phyloP scores from a whole-genome alignment of 2,797 vertebrate species.

The Melanotaenia parkinsoni region DNA sequence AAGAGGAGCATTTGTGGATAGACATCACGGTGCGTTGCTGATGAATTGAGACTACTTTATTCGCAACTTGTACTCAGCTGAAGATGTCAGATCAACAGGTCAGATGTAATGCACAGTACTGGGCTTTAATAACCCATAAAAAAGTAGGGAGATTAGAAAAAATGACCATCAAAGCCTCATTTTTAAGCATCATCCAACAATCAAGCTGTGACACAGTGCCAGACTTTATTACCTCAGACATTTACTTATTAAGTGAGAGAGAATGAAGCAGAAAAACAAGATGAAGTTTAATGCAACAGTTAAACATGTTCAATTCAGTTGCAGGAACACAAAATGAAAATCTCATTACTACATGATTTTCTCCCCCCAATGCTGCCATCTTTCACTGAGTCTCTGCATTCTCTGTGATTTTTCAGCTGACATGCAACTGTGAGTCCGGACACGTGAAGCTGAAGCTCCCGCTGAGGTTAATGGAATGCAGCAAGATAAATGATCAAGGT shows the following conservation, averaged over 20 bases:
- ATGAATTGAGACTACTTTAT: constrained; percentile 30
- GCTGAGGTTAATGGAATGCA: constrained; percentile 41
- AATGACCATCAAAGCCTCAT: constrained; percentile 35
- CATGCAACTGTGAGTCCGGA: constrained; percentile 20
- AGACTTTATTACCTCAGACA: constrained; percentile 15
- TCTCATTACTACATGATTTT: not conserved
- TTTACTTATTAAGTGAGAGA: constrained; percentile 3
- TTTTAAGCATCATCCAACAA: constrained; percentile 11
- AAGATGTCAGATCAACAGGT: constrained; percentile 40
- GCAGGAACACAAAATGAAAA: not conserved
- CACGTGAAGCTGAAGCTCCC: constrained; percentile 1
- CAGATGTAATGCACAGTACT: constrained; percentile 19
- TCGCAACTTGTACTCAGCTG: constrained; percentile 29
- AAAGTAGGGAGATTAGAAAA: constrained; percentile 13
- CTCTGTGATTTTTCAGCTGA: constrained; percentile 41
- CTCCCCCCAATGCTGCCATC: not conserved
- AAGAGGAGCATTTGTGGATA: constrained; percentile 8
- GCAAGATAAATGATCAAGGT: constrained; percentile 42
- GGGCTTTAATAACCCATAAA: constrained; percentile 29
- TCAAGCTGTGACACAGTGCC: not conserved
- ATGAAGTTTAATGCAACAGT: not conserved
- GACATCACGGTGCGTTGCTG: constrained; percentile 1
- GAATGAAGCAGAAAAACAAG: not conserved
- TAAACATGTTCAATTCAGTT: not conserved
- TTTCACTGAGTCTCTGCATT: not conserved